Evolutionary conservation across 2,888 invertebrate species (phyloP), one percentile per base, ranked within the genome.

Genomic region (Mesorhabditis spiculigera): DNA sequence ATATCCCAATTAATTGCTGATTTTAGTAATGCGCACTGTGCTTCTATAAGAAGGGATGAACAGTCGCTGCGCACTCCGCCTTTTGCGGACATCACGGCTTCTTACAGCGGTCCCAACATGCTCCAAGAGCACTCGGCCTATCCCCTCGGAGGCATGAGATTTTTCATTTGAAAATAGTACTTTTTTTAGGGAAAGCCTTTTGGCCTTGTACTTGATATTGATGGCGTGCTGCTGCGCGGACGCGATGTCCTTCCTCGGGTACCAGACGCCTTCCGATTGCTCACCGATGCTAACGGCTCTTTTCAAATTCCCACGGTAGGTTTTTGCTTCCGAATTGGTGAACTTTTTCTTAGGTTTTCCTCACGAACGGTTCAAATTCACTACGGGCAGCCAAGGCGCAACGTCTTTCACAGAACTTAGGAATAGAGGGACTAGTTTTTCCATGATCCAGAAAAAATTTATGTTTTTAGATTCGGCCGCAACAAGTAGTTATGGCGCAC

Each of bases 181-280:
- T 50, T 50, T 50, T n/a, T 50, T 8, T 8, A n/a, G 63, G 6
- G 16, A 8, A 63, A 73, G 41, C 72, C 78, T 10, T 91, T 91
- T 86, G 91, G 91, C n/a, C 86, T 91, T 65, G 86, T 91, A 58
- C 90, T 91, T 81, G 91, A 91, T 82, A 91, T 91, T 74, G 91
- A 91, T 84, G 91, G 91, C 3, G 91, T 91, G 0, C 89, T 91
- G 79, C 89, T 90, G 4, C 86, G 90, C 67, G 91, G 91, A 0
- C 88, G 88, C 74, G 88, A 88, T 69, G 87, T 90, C 5, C 83
- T 91, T 63, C 90, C 90, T 10, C 88, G 89, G 16, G 90, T 90
- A 4, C 88, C 87, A 68, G 89, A 90, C 73, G 89, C 90, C 4
- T 90, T 91, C 81, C 86, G 87, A 43, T 86, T 88, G 65, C 86